Base-by-base conservation (phyloP, 1,140 invertebrate genomes). In the Helicoverpa zea region DNA sequence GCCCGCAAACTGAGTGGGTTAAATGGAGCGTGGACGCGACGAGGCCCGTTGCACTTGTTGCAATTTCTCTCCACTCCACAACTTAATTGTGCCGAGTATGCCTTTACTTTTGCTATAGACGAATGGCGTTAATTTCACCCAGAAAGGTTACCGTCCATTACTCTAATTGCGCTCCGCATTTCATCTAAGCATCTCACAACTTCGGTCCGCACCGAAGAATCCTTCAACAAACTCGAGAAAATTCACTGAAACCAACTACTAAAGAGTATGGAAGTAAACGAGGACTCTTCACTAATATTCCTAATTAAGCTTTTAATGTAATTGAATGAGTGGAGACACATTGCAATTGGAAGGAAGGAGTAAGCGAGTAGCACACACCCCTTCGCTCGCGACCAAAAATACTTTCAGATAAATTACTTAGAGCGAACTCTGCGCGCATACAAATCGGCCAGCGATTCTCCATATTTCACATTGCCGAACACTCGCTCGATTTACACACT, bases 241-340 rank as follows among this genome's bases (percentile, higher is more conserved):
- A 90, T 92, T 89, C 83, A 80, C 87, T 86, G 89, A 89, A 90
- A 87, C 86, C 89, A 79, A 87, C 88, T 87, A 87, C 85, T 83
- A 90, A 92, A 90, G 91, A 91, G 88, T 89, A 91, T 88, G 83
- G 83, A 92, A 89, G 86, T 88, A 83, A 90, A 89, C 86, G 87
- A 88, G 86, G 89, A 90, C 83, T 90, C 88, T 92, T 92, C 81
- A 85, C 86, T 92, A 91, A 93, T 94, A 93, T 93, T 90, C 90
- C 90, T 94, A 94, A 94, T 93, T 94, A 92, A 92, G 91, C 90
- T 92, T 91, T 94, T 94, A 94, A 93, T 92, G 89, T 94, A 94
- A 94, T 94, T 94, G 89, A 92, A 93, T 90, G 84, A 90, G 86
- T 88, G 83, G 87, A 92, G 87, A 92, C 87, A 88, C 86, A 89